These are phyloP conservation scores for Argyresthia goedartella DNA, from an alignment of 2,888 invertebrate species.

Conservation along the genomic window DNA sequence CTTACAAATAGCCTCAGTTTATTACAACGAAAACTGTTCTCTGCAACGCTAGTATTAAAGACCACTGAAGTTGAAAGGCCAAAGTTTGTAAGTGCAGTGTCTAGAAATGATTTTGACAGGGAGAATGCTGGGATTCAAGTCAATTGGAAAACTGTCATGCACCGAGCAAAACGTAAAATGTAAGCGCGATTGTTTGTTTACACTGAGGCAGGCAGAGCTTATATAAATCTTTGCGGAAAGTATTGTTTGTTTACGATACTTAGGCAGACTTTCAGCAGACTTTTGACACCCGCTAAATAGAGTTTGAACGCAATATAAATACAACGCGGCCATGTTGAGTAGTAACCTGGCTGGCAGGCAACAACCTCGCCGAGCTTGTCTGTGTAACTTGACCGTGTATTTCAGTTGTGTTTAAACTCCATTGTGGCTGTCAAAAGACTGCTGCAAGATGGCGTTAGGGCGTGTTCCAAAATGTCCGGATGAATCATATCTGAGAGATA, in stretches of 20 bases:
- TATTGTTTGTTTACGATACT: neutral
- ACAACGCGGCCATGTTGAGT: too few species aligned
- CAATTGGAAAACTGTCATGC: constrained; percentile 49
- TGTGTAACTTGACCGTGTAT: too few species aligned
- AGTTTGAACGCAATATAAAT: too few species aligned
- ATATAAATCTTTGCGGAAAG: neutral
- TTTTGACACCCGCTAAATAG: too few species aligned
- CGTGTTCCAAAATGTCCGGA: too few species aligned
- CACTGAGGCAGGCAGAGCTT: neutral
- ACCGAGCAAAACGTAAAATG: constrained; percentile 23
- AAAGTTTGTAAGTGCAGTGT: neutral
- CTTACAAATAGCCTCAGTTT: neutral
- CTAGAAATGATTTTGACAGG: constrained; percentile 6
- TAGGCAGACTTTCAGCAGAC: too few species aligned
- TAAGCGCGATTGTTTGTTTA: constrained; percentile 24
- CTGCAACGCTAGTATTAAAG: neutral
- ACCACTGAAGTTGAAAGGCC: neutral
- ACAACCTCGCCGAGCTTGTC: too few species aligned
- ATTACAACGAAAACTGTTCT: neutral
- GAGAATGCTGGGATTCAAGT: constrained; percentile 12
- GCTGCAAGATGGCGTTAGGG: too few species aligned
- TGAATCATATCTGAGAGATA: too few species aligned
- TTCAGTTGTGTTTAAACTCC: too few species aligned
- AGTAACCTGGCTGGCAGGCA: too few species aligned
- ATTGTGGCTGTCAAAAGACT: too few species aligned